Conservation (phyloP, 2,113 vertebrate species). For the Pampusana beccarii region DNA sequence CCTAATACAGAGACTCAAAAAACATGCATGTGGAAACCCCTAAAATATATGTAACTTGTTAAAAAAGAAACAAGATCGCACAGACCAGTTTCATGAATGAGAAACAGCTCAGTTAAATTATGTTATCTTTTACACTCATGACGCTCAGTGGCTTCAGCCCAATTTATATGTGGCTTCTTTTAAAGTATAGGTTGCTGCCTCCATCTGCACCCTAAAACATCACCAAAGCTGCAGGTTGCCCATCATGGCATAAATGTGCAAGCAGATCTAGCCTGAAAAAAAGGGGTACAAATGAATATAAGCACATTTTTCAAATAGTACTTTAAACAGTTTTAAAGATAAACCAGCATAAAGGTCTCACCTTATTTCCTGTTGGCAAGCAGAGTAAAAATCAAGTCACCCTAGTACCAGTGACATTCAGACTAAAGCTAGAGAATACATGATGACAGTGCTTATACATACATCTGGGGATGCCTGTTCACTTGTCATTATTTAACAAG, state of each 20-base stretch:
- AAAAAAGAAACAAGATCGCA: not conserved
- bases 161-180: not conserved
- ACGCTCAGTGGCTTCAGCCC: conserved; percentile 26
- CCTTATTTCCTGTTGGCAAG: not conserved
- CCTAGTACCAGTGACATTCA: not conserved
- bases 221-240: not conserved
- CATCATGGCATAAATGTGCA: not conserved
- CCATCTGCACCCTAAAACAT: not conserved
- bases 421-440: not conserved
- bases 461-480: not conserved
- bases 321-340: not conserved
- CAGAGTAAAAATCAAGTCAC: not conserved
- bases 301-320: not conserved
- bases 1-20: not conserved
- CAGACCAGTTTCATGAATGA: not conserved
- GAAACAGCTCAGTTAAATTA: not conserved
- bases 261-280: not conserved
- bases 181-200: not conserved
- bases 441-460: not conserved
- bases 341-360: not conserved
- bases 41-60: not conserved
- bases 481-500: not conserved
- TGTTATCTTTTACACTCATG: not conserved
- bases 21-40: not conserved
- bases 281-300: not conserved